phyloP scores from a whole-genome alignment of 2,888 invertebrate species.

The Epistrophella euchroma region DNA sequence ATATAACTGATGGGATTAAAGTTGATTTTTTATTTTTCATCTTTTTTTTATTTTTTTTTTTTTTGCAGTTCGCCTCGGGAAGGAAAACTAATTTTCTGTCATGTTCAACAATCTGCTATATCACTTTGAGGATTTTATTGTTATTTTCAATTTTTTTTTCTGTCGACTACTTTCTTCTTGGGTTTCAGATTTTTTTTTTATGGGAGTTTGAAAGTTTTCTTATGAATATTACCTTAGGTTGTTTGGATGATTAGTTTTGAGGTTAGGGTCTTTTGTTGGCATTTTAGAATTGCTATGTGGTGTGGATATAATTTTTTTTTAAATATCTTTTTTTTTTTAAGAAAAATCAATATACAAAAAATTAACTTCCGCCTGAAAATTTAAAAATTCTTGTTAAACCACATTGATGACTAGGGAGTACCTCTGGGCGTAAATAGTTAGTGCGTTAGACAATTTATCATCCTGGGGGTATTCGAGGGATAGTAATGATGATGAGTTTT shows the following conservation, averaged over 20 bases:
- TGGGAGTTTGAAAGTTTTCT: conserved; percentile 17
- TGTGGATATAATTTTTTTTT: no score
- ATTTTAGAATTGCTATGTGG: neutral
- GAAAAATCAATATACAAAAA: no score
- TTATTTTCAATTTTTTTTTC: conserved; percentile 63
- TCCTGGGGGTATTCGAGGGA: no score
- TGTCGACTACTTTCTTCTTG: neutral
- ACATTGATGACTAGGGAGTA: no score
- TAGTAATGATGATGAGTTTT: no score
- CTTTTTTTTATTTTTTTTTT: conserved; percentile 26
- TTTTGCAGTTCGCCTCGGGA: conserved; percentile 52
- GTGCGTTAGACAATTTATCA: no score
- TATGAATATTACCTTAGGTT: conserved; percentile 21
- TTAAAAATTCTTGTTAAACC: no score
- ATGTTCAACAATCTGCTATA: conserved; percentile 71
- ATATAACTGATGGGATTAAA: conserved; percentile 43
- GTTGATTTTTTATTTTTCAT: conserved; percentile 53
- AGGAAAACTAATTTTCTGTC: conserved; percentile 69
- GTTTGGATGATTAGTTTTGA: conserved; percentile 63
- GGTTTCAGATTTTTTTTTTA: neutral
- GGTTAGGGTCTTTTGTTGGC: conserved; percentile 18
- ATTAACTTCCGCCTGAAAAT: no score
- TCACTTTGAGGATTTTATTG: conserved; percentile 73
- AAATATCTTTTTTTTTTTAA: no score
- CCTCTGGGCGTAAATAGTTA: no score